Base-by-base conservation (phyloP, 1,140 invertebrate genomes). In the Chlorops oryzae region DNA sequence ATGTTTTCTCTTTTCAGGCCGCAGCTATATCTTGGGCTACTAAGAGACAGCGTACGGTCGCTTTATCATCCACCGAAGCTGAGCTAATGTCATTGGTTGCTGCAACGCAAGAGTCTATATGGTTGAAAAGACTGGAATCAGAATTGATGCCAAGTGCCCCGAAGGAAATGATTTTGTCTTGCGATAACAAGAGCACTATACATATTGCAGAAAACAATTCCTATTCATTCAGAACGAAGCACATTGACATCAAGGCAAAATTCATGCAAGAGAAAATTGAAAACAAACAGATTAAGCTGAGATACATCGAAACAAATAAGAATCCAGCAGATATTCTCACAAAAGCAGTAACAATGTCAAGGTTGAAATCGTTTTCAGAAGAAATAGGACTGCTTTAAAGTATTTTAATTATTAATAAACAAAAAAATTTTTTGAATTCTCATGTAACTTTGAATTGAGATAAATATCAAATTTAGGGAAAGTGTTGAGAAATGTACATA, bases 61-160 rank as follows among this genome's bases (percentile, higher is more conserved):
- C 65, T 9, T 35, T 66, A 1, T 71, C 63, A 2, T 60, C 60
- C 3, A 60, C 59, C 5, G 68, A 74, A 48, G 47, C 70, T 1
- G 68, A 74, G 39, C 71, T 64, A 43, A 58, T 72, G 52, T 59
- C 59, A 35, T 39, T 64, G 25, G 52, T 52, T 12, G 47, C 40
- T 39, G 54, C 55, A n/a, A 45, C 56, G 45, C 28, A 52, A 32
- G 54, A 62, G 52, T 54, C 54, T 10, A 17, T 50, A 9, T 55
- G 44, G 43, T 17, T 55, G 13, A 49, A 46, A 35, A 24, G 39
- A 24, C 18, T 54, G 3, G 9, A 39, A 34, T 5, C 7, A 13
- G 45, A 48, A 18, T 27, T 52, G 18, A 15, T 17, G 21, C 20
- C 34, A 21, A 4, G 37, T 23, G 9, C 3, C 39, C 22, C 15